phyloP scores from a whole-genome alignment of 2,797 vertebrate species.

The Chromis chromis region DNA sequence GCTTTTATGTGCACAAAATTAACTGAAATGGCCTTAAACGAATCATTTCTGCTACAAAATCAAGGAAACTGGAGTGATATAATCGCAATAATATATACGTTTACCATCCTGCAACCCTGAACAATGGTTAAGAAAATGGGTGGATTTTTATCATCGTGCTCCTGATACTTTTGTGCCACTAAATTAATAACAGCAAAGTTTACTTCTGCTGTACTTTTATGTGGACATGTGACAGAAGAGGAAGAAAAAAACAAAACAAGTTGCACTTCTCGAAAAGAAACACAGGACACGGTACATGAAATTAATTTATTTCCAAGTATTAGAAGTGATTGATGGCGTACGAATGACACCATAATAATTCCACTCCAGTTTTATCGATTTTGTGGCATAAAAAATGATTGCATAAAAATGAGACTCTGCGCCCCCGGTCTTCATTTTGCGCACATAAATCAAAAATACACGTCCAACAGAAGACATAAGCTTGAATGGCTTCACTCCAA shows the following conservation, averaged over 20 bases:
- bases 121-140: background rate
- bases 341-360: background rate
- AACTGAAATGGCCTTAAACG: background rate
- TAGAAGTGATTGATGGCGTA: background rate
- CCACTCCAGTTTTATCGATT: conserved; percentile 10
- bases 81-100: background rate
- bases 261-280: too few relatives aligned
- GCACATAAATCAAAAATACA: background rate
- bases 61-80: conserved; percentile 1
- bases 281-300: too few relatives aligned
- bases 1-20: background rate
- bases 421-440: background rate
- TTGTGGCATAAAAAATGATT: conserved; percentile 19
- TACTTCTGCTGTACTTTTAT: background rate
- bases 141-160: conserved; percentile 1
- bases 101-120: background rate
- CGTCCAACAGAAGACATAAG: background rate
- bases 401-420: background rate
- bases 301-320: background rate
- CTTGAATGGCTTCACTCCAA: conserved; percentile 27
- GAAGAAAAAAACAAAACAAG: too few relatives aligned
- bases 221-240: too few relatives aligned
- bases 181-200: background rate
- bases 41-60: conserved; percentile 34
- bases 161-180: background rate